A percentile compares a stretch with the other conserved stretches of the same genome.
phyloP scores from a whole-genome alignment of 2,888 invertebrate genomes.

The Drosophila subsilvestris region DNA sequence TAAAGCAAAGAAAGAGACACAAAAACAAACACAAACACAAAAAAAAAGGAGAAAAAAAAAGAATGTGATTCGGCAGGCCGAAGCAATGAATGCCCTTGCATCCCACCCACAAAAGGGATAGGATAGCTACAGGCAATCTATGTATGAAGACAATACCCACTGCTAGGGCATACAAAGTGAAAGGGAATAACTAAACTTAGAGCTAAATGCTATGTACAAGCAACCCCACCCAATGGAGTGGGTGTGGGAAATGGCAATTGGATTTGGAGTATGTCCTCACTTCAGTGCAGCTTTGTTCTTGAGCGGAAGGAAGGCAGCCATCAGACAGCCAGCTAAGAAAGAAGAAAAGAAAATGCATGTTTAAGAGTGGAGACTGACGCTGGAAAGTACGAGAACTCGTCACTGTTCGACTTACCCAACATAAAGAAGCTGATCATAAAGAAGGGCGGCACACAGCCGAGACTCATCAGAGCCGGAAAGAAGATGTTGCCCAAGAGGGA shows the following conservation, averaged over 20 bases:
- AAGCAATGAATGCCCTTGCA: conserved; percentile 4
- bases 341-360: conserved; percentile 17
- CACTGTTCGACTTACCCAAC: conserved; percentile 85
- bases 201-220: conserved; percentile 27
- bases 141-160: neutral
- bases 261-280: conserved; percentile 20
- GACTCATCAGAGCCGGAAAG: conserved; percentile 88
- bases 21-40: neutral
- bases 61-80: neutral
- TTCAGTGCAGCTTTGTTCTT: conserved; percentile 69
- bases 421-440: conserved; percentile 87
- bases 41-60: conserved; percentile 2
- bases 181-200: conserved; percentile 10
- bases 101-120: too few relatives aligned
- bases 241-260: conserved; percentile 16
- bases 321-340: conserved; percentile 57
- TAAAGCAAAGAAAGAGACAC: conserved; percentile 25
- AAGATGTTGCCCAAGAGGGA: conserved; percentile 89
- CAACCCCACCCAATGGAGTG: conserved; percentile 21
- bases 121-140: conserved; percentile 12
- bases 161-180: neutral
- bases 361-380: neutral
- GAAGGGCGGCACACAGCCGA: conserved; percentile 90
- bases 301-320: conserved; percentile 64
- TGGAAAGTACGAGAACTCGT: neutral